A percentile compares a stretch with the other conserved stretches of the same genome.
phyloP scores from a whole-genome alignment of 1,140 invertebrate genomes.

The Ladona fulva region DNA sequence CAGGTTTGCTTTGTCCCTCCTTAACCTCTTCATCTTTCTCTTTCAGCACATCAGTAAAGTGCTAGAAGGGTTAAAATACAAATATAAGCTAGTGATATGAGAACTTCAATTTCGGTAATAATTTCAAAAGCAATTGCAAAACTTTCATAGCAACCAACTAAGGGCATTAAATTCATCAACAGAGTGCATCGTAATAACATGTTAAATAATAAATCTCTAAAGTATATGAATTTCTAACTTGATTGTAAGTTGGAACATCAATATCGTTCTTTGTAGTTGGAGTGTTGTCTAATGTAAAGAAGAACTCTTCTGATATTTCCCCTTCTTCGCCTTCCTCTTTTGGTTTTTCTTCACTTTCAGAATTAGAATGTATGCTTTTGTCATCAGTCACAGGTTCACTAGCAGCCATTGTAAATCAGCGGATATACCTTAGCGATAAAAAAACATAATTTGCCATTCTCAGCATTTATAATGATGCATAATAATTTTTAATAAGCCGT shows the following conservation, averaged over 20 bases:
- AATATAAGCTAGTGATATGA: neutral
- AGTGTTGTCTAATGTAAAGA: neutral
- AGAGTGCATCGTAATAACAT: neutral
- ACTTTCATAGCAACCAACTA: neutral
- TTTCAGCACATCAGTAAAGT: neutral
- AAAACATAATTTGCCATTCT: too few species aligned
- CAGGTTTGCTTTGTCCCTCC: neutral
- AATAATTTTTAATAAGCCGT: too few species aligned
- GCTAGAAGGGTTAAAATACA: neutral
- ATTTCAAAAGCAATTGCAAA: neutral
- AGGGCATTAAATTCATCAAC: neutral
- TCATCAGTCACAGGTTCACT: too few species aligned
- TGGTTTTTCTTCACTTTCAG: too few species aligned
- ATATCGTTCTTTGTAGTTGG: neutral
- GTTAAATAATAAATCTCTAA: too few species aligned
- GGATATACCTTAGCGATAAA: too few species aligned
- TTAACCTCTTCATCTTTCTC: neutral
- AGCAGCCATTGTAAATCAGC: too few species aligned
- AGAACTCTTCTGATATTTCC: neutral
- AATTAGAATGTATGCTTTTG: too few species aligned
- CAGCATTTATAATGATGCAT: too few species aligned
- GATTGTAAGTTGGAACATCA: neutral
- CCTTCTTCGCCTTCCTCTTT: conserved; percentile 4
- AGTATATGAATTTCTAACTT: neutral
- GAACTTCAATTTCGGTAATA: neutral